phyloP scores from a whole-genome alignment of 2,888 invertebrate genomes.

The Philhelius pedissequus region DNA sequence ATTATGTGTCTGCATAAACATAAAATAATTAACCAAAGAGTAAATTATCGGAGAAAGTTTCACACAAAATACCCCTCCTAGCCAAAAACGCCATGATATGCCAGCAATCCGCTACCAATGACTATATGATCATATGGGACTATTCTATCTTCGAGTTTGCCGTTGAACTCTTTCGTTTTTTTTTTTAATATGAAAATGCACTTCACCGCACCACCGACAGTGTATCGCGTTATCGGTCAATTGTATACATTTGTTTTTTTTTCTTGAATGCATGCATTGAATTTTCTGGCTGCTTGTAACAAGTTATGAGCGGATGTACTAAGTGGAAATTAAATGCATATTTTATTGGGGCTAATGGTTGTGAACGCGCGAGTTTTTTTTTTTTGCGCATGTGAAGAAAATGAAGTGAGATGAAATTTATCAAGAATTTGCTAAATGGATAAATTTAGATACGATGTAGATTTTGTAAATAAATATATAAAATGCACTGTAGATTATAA shows the following conservation, averaged over 20 bases:
- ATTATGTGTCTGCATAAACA: background rate
- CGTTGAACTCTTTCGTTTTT: constrained; percentile 68
- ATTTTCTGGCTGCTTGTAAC: constrained; percentile 25
- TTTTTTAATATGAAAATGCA: background rate
- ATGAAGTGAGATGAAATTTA: background rate
- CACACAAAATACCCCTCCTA: constrained; percentile 29
- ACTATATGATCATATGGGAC: constrained; percentile 18
- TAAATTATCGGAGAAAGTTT: constrained; percentile 66
- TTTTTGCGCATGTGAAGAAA: background rate
- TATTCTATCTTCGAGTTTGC: constrained; percentile 49
- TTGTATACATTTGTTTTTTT: too few species aligned
- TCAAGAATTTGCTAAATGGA: background rate
- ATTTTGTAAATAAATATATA: background rate
- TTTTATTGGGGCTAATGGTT: constrained; percentile 67
- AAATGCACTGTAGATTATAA: too few species aligned
- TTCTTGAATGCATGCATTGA: constrained; percentile 29
- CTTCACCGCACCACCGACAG: constrained; percentile 8
- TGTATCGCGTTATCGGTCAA: constrained; percentile 52
- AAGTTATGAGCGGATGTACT: constrained; percentile 67
- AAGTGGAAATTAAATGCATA: constrained; percentile 66
- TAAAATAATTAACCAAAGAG: constrained; percentile 62
- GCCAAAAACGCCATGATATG: background rate
- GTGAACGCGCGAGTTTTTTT: background rate
- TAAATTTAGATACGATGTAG: background rate
- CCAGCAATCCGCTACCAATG: background rate